These are phyloP conservation scores for Drosophila subpulchrella DNA, from an alignment of 1,140 invertebrate species.

Conservation along the genomic window DNA sequence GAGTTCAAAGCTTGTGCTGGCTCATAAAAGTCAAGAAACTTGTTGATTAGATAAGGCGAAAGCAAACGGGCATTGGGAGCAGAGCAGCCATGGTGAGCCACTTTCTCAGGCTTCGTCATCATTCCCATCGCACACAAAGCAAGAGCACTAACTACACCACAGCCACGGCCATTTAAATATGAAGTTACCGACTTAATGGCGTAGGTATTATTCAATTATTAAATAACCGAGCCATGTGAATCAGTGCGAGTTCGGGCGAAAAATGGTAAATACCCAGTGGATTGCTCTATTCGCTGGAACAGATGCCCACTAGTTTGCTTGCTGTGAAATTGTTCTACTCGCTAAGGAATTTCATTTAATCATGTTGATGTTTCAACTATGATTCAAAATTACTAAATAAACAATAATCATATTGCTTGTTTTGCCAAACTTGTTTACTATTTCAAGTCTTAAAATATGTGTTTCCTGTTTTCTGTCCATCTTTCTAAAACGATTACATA, in stretches of 20 bases:
- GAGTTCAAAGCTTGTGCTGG: conserved; percentile 46
- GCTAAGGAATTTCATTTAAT: not conserved
- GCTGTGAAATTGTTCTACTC: too few species aligned
- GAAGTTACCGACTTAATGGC: conserved; percentile 4
- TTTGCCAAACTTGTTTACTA: not conserved
- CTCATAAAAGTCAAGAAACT: conserved; percentile 69
- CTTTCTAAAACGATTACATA: not conserved
- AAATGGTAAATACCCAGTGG: not conserved
- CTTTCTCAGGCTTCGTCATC: conserved; percentile 61
- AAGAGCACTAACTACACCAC: conserved; percentile 8
- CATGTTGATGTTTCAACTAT: too few species aligned
- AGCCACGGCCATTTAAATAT: conserved; percentile 25
- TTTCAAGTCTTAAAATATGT: not conserved
- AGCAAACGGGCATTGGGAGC: conserved; percentile 36
- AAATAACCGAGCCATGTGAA: conserved; percentile 9
- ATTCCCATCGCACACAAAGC: conserved; percentile 8
- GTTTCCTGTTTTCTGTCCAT: not conserved
- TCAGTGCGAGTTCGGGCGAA: not conserved
- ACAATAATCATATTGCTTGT: too few species aligned
- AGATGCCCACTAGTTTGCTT: too few species aligned
- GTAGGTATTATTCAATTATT: conserved; percentile 16
- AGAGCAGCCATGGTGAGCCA: conserved; percentile 42
- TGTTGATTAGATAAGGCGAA: conserved; percentile 75
- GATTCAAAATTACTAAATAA: too few species aligned
- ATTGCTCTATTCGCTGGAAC: not conserved